Percentiles rank a stretch among this genome's conserved stretches.
These are phyloP conservation scores for Heterodera carotae DNA, from an alignment of 1,140 invertebrate genomes.

Conservation along the genomic window DNA sequence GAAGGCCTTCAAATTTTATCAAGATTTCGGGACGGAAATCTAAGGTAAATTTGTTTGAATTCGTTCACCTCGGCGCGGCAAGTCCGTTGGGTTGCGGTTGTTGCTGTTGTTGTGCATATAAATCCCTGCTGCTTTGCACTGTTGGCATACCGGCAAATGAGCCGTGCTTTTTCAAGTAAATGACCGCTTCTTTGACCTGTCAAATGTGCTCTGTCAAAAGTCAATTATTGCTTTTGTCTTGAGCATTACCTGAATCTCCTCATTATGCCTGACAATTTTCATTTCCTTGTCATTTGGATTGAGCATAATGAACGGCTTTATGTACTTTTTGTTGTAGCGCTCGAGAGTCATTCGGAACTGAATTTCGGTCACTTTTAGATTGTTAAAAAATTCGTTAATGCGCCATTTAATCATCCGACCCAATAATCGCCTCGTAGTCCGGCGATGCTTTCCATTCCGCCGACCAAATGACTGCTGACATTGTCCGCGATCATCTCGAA, in stretches of 20 bases:
- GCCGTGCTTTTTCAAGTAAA: conserved; percentile 40
- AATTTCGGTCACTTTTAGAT: not conserved
- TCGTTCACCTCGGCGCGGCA: conserved; percentile 1
- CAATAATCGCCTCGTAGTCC: conserved; percentile 52
- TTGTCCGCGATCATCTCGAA: conserved; percentile 57
- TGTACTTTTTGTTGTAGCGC: conserved; percentile 41
- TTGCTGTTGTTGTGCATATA: conserved; percentile 21
- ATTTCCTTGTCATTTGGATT: conserved; percentile 35
- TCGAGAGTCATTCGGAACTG: conserved; percentile 45
- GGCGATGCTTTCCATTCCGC: conserved; percentile 54
- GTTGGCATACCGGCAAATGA: conserved; percentile 45
- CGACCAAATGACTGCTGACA: conserved; percentile 50
- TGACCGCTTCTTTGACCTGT: conserved; percentile 40
- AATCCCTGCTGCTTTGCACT: conserved; percentile 40
- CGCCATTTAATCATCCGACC: conserved; percentile 17
- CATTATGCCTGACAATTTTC: conserved; percentile 44
- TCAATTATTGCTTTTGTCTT: too few relatives aligned
- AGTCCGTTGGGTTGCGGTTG: conserved; percentile 15
- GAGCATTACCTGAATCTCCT: conserved; percentile 38
- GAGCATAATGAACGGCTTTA: conserved; percentile 43
- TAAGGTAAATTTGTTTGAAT: too few relatives aligned
- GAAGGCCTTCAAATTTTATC: conserved; percentile 10
- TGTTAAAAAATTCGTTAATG: not conserved
- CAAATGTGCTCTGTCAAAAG: conserved; percentile 8
- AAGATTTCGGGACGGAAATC: not conserved